These are phyloP conservation scores for Chitala chitala DNA, from an alignment of 2,113 vertebrate genomes.

Conservation along the genomic window DNA sequence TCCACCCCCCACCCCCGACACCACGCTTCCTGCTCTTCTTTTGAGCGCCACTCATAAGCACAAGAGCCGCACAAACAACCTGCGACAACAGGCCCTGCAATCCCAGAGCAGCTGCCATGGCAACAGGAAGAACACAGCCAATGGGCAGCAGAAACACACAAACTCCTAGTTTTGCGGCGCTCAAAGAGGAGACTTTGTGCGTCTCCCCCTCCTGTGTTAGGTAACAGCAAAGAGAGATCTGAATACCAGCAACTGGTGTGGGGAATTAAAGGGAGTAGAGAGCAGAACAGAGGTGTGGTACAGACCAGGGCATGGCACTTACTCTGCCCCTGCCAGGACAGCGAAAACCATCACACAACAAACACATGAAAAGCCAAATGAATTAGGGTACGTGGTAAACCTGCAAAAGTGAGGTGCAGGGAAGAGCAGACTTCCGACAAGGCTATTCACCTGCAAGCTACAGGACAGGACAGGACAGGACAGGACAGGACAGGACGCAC, in stretches of 20 bases:
- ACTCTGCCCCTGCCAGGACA: no score
- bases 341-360: no score
- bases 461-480: no score
- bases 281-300: background rate
- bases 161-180: slow-evolving; percentile 31
- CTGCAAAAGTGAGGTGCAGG: no score
- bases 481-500: no score
- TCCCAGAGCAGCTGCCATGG: slow-evolving; percentile 72
- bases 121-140: slow-evolving; percentile 67
- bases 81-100: slow-evolving; percentile 65
- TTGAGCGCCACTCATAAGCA: slow-evolving; percentile 58
- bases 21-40: background rate
- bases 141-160: slow-evolving; percentile 55
- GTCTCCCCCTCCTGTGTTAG: background rate
- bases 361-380: no score
- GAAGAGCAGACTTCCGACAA: no score
- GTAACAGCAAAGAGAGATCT: slow-evolving; percentile 20
- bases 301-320: no score
- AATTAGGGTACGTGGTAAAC: no score
- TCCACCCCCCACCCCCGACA: background rate
- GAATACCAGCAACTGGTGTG: background rate
- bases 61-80: slow-evolving; percentile 71
- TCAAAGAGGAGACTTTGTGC: background rate
- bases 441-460: no score
- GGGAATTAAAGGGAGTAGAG: background rate